Evolutionary conservation across 2,888 invertebrate genomes (phyloP).

Genomic region (Caenorhabditis afra): DNA sequence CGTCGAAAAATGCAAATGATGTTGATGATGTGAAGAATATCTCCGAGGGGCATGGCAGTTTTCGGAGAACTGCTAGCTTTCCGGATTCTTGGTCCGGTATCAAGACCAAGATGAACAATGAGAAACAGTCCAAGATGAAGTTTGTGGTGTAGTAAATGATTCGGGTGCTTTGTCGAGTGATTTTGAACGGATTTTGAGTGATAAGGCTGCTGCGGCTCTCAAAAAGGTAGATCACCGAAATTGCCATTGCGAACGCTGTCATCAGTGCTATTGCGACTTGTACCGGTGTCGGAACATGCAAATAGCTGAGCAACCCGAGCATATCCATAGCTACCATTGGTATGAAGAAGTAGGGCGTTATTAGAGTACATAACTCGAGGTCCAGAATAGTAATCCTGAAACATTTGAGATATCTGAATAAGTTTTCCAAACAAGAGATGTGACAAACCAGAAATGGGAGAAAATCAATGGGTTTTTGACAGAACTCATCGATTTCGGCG

Average conservation of each 20-base stretch:
- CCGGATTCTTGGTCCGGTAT: background rate
- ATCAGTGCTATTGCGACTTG: background rate
- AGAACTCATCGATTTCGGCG: background rate
- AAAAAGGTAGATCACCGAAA: background rate
- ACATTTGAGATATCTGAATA: no score
- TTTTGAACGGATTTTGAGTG: background rate
- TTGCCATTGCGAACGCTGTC: background rate
- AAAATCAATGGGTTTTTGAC: background rate
- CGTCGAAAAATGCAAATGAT: no score
- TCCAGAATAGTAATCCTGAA: background rate
- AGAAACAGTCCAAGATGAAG: background rate
- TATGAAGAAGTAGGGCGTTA: background rate
- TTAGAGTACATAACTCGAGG: background rate
- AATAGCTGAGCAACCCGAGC: background rate
- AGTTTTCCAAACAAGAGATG: background rate
- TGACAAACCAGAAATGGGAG: background rate
- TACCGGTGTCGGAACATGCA: background rate
- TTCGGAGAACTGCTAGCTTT: background rate
- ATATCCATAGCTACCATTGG: background rate
- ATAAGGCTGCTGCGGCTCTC: background rate
- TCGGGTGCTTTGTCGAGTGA: background rate
- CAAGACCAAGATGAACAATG: background rate
- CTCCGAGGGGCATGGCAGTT: background rate
- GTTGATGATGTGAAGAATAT: background rate
- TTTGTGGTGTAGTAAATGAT: background rate